Conservation (phyloP, 1,140 invertebrate genomes). For the Nautilus pompilius region DNA sequence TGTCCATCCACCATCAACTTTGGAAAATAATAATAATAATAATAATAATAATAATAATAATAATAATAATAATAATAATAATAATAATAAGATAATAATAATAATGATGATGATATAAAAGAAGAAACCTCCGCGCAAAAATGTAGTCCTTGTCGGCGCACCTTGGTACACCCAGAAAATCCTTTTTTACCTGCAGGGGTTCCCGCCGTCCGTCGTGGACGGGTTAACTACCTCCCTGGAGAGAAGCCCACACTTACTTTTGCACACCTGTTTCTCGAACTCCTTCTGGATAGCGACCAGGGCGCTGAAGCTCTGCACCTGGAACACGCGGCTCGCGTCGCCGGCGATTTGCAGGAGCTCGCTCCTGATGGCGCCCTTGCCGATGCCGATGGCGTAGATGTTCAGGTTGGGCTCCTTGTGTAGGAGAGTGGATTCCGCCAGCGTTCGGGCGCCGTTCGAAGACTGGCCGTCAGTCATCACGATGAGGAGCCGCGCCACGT, state of each 20-base stretch:
- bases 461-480: constrained; percentile 16
- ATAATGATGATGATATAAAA: too few species aligned
- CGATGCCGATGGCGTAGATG: constrained; percentile 11
- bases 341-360: constrained; percentile 7
- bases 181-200: too few species aligned
- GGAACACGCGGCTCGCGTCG: constrained; percentile 12
- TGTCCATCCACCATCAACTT: constrained; percentile 23
- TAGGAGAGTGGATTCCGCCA: not conserved
- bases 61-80: too few species aligned
- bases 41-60: too few species aligned
- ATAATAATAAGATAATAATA: too few species aligned
- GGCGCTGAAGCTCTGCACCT: constrained; percentile 15
- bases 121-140: too few species aligned
- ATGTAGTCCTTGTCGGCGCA: too few species aligned
- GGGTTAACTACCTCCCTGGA: too few species aligned
- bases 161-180: too few species aligned
- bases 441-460: not conserved
- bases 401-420: constrained; percentile 5
- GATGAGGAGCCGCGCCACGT: constrained; percentile 7
- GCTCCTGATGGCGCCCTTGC: constrained; percentile 9
- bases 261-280: constrained; percentile 1
- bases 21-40: not conserved
- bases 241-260: too few species aligned
- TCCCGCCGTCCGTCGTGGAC: too few species aligned
- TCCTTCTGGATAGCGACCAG: constrained; percentile 16